Evolutionary conservation across 2,113 vertebrate species (phyloP).

Genomic region (Callorhinus ursinus): DNA sequence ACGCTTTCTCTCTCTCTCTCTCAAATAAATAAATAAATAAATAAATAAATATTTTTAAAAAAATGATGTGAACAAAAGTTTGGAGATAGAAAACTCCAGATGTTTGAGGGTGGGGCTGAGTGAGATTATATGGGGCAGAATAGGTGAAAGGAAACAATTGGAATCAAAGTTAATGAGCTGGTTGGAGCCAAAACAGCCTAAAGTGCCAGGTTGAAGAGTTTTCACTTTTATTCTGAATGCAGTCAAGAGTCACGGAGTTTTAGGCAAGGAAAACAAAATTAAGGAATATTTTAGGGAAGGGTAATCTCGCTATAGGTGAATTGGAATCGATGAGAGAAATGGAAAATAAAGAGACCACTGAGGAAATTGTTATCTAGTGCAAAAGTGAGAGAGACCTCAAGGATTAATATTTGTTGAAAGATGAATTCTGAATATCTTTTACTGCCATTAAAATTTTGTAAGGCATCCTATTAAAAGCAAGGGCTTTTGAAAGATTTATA

Average conservation of each 20-base stretch:
- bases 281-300: constrained; percentile 39
- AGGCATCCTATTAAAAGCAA: constrained; percentile 36
- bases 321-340: constrained; percentile 22
- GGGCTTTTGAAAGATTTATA: constrained; percentile 26
- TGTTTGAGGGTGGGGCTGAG: neutral
- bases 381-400: constrained; percentile 17
- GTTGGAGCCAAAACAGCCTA: neutral
- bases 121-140: neutral
- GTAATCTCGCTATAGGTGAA: neutral
- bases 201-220: constrained; percentile 20
- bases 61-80: neutral
- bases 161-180: neutral
- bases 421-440: constrained; percentile 40
- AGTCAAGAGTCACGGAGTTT: neutral
- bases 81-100: neutral
- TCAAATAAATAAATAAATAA: neutral
- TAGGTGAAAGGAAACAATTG: neutral
- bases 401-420: constrained; percentile 21
- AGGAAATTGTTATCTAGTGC: neutral
- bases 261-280: neutral
- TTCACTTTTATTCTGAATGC: neutral
- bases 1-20: neutral
- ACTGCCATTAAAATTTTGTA: constrained; percentile 27
- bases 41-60: neutral
- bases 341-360: neutral